phyloP scores from a whole-genome alignment of 2,113 vertebrate genomes.

The Hyla sarda region DNA sequence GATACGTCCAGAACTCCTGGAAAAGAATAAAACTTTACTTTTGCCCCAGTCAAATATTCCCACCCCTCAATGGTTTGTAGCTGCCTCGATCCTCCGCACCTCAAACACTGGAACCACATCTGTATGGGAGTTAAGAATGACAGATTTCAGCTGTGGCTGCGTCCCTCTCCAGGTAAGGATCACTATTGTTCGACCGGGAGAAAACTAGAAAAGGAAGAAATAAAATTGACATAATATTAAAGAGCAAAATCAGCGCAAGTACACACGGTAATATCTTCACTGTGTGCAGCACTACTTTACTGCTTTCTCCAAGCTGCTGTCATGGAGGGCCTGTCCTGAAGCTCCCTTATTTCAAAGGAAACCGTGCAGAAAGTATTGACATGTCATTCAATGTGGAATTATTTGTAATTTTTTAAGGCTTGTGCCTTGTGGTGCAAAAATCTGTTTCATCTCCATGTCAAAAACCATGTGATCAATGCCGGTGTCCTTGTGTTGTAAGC shows the following conservation, averaged over 20 bases:
- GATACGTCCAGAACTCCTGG: conserved; percentile 92
- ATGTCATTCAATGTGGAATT: too few relatives aligned
- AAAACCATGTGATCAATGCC: too few relatives aligned
- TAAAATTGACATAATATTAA: neutral
- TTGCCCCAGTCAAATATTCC: too few relatives aligned
- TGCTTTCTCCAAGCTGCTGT: too few relatives aligned
- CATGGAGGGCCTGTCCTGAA: too few relatives aligned
- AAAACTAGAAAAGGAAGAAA: conserved; percentile 73
- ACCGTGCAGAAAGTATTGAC: too few relatives aligned
- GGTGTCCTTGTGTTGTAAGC: neutral
- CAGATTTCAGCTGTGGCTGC: conserved; percentile 80
- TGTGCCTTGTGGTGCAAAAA: too few relatives aligned
- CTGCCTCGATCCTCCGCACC: conserved; percentile 69
- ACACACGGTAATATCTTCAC: too few relatives aligned
- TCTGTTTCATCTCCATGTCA: too few relatives aligned
- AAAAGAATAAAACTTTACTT: neutral
- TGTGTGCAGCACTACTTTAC: too few relatives aligned
- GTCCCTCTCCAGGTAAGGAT: conserved; percentile 91
- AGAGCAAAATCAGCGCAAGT: neutral
- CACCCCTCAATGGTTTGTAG: fast-evolving
- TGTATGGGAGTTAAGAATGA: conserved; percentile 94
- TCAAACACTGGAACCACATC: conserved; percentile 94
- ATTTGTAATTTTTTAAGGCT: too few relatives aligned
- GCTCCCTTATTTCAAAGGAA: too few relatives aligned
- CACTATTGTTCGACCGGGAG: conserved; percentile 80